Conservation (phyloP, 1,140 invertebrate species). For the Leptinotarsa lineolata region DNA sequence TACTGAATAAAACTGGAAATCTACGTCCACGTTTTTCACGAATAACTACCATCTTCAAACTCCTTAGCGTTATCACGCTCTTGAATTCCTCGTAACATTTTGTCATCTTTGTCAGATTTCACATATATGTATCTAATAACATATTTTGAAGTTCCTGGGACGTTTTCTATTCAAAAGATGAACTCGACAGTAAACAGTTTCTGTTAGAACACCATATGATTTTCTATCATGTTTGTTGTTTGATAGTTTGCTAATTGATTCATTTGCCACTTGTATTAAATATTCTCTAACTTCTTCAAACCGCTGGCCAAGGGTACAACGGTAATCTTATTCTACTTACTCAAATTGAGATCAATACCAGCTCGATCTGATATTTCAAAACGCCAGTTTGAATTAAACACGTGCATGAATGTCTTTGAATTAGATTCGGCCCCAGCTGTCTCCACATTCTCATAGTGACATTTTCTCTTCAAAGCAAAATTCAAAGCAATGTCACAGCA, state of each 20-base stretch:
- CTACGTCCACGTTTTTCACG: constrained; percentile 36
- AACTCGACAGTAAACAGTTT: constrained; percentile 29
- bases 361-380: constrained; percentile 24
- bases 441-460: constrained; percentile 16
- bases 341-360: constrained; percentile 32
- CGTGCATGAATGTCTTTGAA: constrained; percentile 26
- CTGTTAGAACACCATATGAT: constrained; percentile 21
- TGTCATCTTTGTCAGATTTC: constrained; percentile 7
- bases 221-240: no score
- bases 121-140: constrained; percentile 28
- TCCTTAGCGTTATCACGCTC: constrained; percentile 26
- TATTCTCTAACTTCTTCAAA: constrained; percentile 23
- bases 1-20: constrained; percentile 40
- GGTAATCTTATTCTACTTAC: constrained; percentile 42
- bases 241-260: no score
- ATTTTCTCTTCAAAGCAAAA: constrained; percentile 31
- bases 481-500: constrained; percentile 32
- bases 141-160: constrained; percentile 31
- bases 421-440: not conserved
- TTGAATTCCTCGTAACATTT: constrained; percentile 39
- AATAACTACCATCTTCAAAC: constrained; percentile 31
- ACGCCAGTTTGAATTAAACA: constrained; percentile 23
- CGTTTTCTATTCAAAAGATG: constrained; percentile 35
- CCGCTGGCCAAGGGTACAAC: constrained; percentile 41
- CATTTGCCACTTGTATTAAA: no score